A percentile compares a stretch with the other conserved stretches of the same genome.
phyloP scores from a whole-genome alignment of 1,140 invertebrate genomes.

The Camponotus floridanus region DNA sequence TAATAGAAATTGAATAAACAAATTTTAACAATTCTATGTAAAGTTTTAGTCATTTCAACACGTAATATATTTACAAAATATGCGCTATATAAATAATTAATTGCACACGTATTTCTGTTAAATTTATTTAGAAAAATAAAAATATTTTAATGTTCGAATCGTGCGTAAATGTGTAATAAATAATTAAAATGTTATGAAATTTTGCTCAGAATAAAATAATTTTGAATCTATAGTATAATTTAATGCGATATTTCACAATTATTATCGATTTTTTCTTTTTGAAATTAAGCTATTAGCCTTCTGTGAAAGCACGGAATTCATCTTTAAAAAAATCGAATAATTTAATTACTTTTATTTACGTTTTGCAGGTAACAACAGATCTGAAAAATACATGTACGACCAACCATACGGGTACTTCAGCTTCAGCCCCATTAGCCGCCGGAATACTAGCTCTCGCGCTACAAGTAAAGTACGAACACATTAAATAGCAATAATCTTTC shows the following conservation, averaged over 20 bases:
- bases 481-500: background rate
- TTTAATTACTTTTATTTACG: slow-evolving; percentile 40
- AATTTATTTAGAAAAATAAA: background rate
- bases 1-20: background rate
- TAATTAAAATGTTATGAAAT: background rate
- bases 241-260: background rate
- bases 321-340: slow-evolving; percentile 36
- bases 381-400: slow-evolving; percentile 92
- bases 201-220: background rate
- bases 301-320: background rate
- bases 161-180: background rate
- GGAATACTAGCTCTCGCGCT: slow-evolving; percentile 94
- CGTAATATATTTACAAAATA: background rate
- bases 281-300: background rate
- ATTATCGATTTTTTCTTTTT: background rate
- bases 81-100: background rate
- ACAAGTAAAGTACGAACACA: slow-evolving; percentile 91
- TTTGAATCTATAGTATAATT: background rate
- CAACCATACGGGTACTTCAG: slow-evolving; percentile 94
- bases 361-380: slow-evolving; percentile 91
- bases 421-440: slow-evolving; percentile 94
- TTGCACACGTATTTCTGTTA: background rate
- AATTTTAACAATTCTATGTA: background rate
- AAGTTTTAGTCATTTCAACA: background rate
- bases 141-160: background rate